Evolutionary conservation across 1,140 invertebrate species (phyloP), one percentile per base, ranked within the genome.

Genomic region (Papilio polyxenes): DNA sequence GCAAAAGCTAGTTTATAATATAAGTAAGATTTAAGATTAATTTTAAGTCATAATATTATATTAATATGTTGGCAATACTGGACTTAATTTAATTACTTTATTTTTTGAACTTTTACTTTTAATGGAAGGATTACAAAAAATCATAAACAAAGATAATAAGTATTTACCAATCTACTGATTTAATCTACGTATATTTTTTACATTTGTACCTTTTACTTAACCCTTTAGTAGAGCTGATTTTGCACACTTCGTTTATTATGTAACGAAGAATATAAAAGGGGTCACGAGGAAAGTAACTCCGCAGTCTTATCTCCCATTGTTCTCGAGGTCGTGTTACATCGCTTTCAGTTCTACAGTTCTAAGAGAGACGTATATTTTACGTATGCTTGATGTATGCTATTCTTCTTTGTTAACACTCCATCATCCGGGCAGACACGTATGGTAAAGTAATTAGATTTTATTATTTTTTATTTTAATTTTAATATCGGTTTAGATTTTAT

Each of bases 281-380:
- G 78, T 80, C 78, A 80, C 69, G 78, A 65, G 78, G 44, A 65
- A 80, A 80, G 78, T 80, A 69, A 80, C 78, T 65, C 59, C 59
- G 37, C 78, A 40, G 40, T 69, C 78, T 80, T 80, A 80, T 80
- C 78, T 80, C 62, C 40, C 62, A 69, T 80, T 80, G 78, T 80
- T 80, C 62, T 44, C 62, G 78, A n/a, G 78, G 78, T 80, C 78
- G 78, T n/a, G 78, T 80, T 80, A 80, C 78, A 69, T 69, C 40
- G 59, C 78, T 48, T 78, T 80, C 78, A 13, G 40, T 53, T n/a
- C 40, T 65, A 49, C 78, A 80, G 65, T 80, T 80, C 78, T 23
- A 59, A 80, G 78, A 80, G 44, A 69, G 40, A 69, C 78, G 37
- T 69, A 69, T 79, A 79, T 80, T 80, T 62, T 44, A 44, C 44